Conservation (phyloP, 2,888 invertebrate genomes). For the Rhamnusium bicolor region DNA sequence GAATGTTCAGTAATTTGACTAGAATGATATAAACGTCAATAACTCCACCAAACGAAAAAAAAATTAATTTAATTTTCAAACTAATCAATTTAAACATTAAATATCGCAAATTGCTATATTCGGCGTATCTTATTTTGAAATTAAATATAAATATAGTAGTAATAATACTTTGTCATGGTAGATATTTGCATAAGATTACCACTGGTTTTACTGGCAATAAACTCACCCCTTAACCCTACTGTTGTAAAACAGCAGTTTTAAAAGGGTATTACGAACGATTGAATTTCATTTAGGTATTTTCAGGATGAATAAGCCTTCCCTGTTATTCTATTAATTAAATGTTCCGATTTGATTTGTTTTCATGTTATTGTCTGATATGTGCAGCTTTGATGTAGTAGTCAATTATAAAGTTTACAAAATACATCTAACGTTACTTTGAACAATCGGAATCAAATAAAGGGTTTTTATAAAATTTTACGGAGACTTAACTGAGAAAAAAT, state of each 20-base stretch:
- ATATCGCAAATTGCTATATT: no score
- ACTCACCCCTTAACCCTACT: not conserved
- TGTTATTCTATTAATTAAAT: not conserved
- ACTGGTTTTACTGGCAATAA: not conserved
- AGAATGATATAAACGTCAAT: no score
- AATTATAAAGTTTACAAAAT: not conserved
- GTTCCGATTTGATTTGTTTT: not conserved
- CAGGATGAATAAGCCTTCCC: not conserved
- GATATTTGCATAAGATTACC: not conserved
- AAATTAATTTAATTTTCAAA: no score
- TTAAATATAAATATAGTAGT: no score
- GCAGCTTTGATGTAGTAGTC: not conserved
- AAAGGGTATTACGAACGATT: not conserved
- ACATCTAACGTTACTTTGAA: not conserved
- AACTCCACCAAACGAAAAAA: no score
- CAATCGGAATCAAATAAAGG: no score
- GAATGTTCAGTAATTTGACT: no score
- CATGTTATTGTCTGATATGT: not conserved
- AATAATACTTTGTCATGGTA: no score
- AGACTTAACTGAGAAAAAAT: not conserved
- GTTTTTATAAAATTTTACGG: not conserved
- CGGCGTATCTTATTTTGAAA: no score
- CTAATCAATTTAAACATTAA: no score
- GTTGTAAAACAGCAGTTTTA: not conserved
- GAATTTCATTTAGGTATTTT: not conserved